A percentile compares a stretch with the other conserved stretches of the same genome.
Conservation (phyloP, 2,888 invertebrate species). For the Dastarcus helophoroides region DNA sequence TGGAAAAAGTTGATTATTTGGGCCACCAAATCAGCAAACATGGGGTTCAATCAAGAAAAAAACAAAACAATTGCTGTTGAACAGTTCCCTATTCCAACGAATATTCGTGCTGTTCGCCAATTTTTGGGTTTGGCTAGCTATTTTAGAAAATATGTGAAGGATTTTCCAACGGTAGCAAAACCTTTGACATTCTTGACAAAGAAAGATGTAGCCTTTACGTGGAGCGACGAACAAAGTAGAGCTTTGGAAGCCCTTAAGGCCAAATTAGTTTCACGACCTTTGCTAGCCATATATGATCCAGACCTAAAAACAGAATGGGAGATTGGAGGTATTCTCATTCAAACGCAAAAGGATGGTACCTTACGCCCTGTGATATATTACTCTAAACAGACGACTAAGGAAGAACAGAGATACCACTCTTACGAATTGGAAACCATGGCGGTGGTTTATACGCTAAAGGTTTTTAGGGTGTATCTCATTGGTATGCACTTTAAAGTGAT, state of each 20-base stretch:
- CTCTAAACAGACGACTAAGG: constrained; percentile 3
- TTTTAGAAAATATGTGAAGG: constrained; percentile 9
- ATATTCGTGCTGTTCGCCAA: constrained; percentile 6
- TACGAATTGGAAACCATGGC: constrained; percentile 6
- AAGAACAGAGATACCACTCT: constrained; percentile 4
- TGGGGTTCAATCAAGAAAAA: constrained; percentile 5
- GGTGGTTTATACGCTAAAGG: no score
- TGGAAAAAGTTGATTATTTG: constrained; percentile 4
- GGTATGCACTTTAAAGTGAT: constrained; percentile 3
- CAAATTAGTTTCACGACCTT: not conserved
- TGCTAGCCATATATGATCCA: not conserved
- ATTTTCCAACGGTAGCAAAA: not conserved
- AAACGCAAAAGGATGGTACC: constrained; percentile 1
- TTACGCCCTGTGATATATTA: constrained; percentile 1
- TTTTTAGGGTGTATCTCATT: constrained; percentile 1
- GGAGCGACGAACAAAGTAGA: not conserved
- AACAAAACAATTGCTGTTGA: constrained; percentile 5
- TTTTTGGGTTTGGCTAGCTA: constrained; percentile 7
- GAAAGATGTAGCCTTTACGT: not conserved
- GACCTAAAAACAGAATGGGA: constrained; percentile 1
- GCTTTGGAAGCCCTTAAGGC: not conserved
- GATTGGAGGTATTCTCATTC: constrained; percentile 4
- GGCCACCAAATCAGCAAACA: constrained; percentile 6
- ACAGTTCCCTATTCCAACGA: constrained; percentile 2
- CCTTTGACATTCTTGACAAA: not conserved